These are phyloP conservation scores for Lapara coniferarum DNA, from an alignment of 2,888 invertebrate genomes.

Conservation along the genomic window DNA sequence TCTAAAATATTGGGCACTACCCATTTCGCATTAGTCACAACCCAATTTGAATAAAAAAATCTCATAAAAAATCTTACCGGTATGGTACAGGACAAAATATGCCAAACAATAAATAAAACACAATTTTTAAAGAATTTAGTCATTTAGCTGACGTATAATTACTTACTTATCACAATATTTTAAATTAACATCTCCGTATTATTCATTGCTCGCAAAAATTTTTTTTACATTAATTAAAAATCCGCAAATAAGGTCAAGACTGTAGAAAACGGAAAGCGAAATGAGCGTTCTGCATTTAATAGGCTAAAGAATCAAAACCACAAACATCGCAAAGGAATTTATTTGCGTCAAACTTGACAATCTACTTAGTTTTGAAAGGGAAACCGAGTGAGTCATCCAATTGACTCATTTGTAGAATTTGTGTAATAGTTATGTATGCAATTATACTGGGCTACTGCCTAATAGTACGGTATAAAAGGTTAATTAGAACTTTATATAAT, in stretches of 20 bases:
- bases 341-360: slow-evolving; percentile 49
- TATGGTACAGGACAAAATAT: not conserved
- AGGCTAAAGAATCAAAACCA: slow-evolving; percentile 29
- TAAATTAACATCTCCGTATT: not conserved
- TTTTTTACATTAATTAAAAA: slow-evolving; percentile 6
- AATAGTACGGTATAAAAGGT: too few species aligned
- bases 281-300: slow-evolving; percentile 11
- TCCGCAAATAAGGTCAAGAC: not conserved
- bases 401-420: slow-evolving; percentile 45
- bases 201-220: not conserved
- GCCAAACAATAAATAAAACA: not conserved
- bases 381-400: slow-evolving; percentile 53
- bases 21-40: slow-evolving; percentile 27
- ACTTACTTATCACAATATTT: not conserved
- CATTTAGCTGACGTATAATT: not conserved
- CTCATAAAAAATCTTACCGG: not conserved
- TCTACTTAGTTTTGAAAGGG: slow-evolving; percentile 45
- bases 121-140: not conserved
- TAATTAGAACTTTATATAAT: too few species aligned
- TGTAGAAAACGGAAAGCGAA: slow-evolving; percentile 3
- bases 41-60: not conserved
- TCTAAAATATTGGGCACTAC: slow-evolving; percentile 32
- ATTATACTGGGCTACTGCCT: not conserved
- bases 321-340: slow-evolving; percentile 43
- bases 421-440: not conserved